These are phyloP conservation scores for Plecturocebus donacophilus DNA, from an alignment of 2,113 vertebrate species.

Conservation along the genomic window DNA sequence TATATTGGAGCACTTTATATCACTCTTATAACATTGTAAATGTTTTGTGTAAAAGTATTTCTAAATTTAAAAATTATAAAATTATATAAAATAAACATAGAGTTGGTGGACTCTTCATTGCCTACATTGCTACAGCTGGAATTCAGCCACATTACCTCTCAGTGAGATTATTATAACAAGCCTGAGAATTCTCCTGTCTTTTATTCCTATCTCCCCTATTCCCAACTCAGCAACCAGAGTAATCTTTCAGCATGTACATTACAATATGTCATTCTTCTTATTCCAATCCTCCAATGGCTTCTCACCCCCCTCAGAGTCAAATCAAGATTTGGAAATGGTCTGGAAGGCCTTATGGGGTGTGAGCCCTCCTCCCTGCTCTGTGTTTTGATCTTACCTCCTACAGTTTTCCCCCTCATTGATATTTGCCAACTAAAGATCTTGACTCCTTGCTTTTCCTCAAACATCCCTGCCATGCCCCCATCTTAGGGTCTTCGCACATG, in stretches of 20 bases:
- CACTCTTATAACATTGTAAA: neutral
- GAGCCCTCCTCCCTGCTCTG: neutral
- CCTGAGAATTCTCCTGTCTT: neutral
- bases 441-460: neutral
- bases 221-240: neutral
- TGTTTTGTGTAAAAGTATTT: neutral
- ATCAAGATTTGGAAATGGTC: neutral
- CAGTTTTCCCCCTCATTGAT: neutral
- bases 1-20: neutral
- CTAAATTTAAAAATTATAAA: neutral
- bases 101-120: neutral
- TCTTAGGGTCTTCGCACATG: neutral
- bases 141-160: neutral
- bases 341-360: no score
- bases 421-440: neutral
- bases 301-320: neutral
- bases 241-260: neutral
- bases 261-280: neutral
- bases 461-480: no score
- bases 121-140: neutral
- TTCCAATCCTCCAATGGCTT: neutral
- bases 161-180: neutral
- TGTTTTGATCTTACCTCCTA: neutral
- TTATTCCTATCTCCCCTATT: neutral
- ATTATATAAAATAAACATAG: neutral